Evolutionary conservation across 2,113 vertebrate species (phyloP).

Genomic region (Aix galericulata): DNA sequence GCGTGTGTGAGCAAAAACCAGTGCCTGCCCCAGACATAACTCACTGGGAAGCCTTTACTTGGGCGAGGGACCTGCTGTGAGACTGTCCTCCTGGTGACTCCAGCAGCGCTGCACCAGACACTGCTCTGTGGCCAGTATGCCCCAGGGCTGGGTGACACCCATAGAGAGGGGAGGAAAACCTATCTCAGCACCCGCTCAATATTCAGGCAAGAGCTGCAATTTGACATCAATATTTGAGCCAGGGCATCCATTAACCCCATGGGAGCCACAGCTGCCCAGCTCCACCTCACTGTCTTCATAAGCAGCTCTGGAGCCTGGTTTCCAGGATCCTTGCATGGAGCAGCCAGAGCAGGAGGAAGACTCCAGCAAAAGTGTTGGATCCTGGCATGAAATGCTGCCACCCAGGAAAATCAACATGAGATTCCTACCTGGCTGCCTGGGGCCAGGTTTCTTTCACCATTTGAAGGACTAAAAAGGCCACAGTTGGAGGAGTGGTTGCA

Average conservation of each 20-base stretch:
- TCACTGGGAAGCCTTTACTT: neutral
- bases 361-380: neutral
- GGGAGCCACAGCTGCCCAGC: neutral
- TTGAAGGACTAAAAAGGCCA: rapidly evolving
- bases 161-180: neutral
- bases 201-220: neutral
- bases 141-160: neutral
- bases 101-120: neutral
- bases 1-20: neutral
- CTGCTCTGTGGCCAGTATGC: neutral
- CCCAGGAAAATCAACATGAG: rapidly evolving
- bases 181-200: neutral
- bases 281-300: rapidly evolving
- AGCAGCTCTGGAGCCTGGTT: rapidly evolving
- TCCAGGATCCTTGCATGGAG: neutral
- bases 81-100: neutral
- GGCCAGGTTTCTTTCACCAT: neutral
- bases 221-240: rapidly evolving
- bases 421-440: neutral
- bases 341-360: neutral
- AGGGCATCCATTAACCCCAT: rapidly evolving
- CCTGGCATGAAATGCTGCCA: rapidly evolving
- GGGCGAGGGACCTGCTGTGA: neutral
- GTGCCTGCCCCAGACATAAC: neutral
- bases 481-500: rapidly evolving